Base-by-base conservation (phyloP, 2,113 vertebrate species). In the Jacana jacana region DNA sequence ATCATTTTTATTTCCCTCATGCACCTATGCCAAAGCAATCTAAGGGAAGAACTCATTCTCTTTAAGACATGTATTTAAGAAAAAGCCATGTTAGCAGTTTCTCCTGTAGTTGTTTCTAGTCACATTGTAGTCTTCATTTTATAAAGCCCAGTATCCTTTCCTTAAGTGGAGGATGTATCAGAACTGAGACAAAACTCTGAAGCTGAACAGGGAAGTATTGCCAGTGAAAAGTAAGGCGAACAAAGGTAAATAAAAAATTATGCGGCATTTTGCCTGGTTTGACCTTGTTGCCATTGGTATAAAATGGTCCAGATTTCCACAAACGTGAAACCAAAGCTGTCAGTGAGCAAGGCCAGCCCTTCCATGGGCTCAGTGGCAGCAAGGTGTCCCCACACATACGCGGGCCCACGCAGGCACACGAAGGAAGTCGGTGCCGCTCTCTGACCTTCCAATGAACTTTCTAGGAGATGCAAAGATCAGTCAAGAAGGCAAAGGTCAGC, bases 371-470 rank as follows among this genome's bases (percentile, higher is more conserved):
- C 97, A 90, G 97, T 96, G 97, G 97, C 97, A 96, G 97, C 96
- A 96, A 92, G 84, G 86, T 76, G 97, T 98, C 97, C 98, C 97
- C 97, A 96, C 84, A 73, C 88, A 95, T 95, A 28, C 5, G 5
- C 20, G 54, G 9, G 52, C 65, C 68, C 80, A 44, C 0, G 3
- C 31, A 37, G 57, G 87, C 82, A 91, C 88, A 75, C 3, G 46
- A 96, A 97, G 98, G 98, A 98, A 98, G 97, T 96, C 89, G 25
- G 85, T 88, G 88, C 94, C 39, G 98, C 98, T 98, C 97, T 61
- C 31, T 99, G 99, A 99, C 99, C 99, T 98, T 98, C 97, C 96
- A 80, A 58, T 99, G 99, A 99, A 99, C 99, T 98, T 99, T 98
- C 95, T 84, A 94, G 96, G 98, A 98, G 98, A 98, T 95, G 88